phyloP scores from a whole-genome alignment of 2,888 invertebrate species.

The Bembecia ichneumoniformis region DNA sequence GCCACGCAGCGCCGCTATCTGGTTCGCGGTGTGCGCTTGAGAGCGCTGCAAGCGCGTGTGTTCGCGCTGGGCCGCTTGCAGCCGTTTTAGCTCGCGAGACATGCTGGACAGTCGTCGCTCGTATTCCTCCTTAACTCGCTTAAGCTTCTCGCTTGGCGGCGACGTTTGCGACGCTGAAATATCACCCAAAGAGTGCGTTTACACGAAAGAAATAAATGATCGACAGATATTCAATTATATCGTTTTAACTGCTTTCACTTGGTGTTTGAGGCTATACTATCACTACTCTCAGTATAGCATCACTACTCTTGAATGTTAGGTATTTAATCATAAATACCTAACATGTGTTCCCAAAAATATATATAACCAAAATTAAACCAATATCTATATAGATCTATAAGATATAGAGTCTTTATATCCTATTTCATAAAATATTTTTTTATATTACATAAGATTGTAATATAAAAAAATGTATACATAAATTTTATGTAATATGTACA shows the following conservation, averaged over 20 bases:
- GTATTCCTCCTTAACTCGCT: slow-evolving; percentile 89
- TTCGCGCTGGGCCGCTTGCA: slow-evolving; percentile 90
- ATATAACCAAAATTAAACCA: no score
- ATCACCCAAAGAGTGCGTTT: background rate
- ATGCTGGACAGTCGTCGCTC: slow-evolving; percentile 86
- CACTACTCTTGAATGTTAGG: no score
- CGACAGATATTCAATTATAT: background rate
- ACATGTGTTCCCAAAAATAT: no score
- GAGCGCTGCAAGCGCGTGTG: slow-evolving; percentile 87
- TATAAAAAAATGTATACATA: no score
- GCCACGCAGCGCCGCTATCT: slow-evolving; percentile 78
- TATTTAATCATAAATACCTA: no score
- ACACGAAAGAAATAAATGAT: background rate
- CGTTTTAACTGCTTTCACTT: background rate
- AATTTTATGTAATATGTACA: no score
- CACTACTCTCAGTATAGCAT: no score
- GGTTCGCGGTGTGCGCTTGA: slow-evolving; percentile 83
- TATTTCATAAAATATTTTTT: no score
- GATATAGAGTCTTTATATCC: no score
- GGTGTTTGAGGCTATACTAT: no score
- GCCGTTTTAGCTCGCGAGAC: slow-evolving; percentile 87
- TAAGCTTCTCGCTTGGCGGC: slow-evolving; percentile 79
- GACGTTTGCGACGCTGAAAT: slow-evolving; percentile 58
- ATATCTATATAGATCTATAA: no score
- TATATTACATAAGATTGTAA: no score